Evolutionary conservation across 2,888 invertebrate genomes (phyloP), one percentile per base, ranked within the genome.

Genomic region (Thera obeliscata): DNA sequence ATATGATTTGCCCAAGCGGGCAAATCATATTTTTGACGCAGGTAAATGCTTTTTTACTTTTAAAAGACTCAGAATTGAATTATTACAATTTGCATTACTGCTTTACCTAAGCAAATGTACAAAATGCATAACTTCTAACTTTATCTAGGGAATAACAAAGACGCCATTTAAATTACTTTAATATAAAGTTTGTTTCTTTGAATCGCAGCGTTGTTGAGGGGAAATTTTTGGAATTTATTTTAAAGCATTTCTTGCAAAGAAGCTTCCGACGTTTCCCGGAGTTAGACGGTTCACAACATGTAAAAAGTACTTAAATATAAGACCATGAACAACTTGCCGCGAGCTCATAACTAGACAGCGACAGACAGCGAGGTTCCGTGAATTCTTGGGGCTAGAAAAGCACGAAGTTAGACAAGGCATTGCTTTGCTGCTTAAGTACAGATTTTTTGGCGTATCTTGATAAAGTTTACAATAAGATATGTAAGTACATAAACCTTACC

Each of bases 211-310:
- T 83, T 83, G 84, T 83, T 83, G 84, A 83, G 82, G 84, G 87
- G 86, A 86, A 86, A 90, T 89, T 88, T 90, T 89, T 78, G 89
- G 90, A 90, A 93, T 92, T 87, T 84, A 85, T 85, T 88, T 86
- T 86, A 87, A 87, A 89, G 84, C 85, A 87, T 89, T 90, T 88
- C 87, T 87, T 83, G 83, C 79, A 81, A 85, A 87, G 85, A 83
- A 84, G 87, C 86, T 87, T 87, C 88, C 87, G 84, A 86, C 86
- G 82, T 84, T 81, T 82, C 80, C 76, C 74, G 79, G 82, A 87
- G 85, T 87, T 86, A 84, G 83, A 85, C 87, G 82, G 82, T 78
- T 77, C 77, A 78, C 77, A 82, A 77, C 80, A 82, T 82, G 81
- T 76, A 81, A 80, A 76, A 81, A 80, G 78, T 77, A 77, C 52